A percentile compares a stretch with the other conserved stretches of the same genome.
Evolutionary conservation across 2,888 invertebrate species (phyloP).

Genomic region (Tyria jacobaeae): DNA sequence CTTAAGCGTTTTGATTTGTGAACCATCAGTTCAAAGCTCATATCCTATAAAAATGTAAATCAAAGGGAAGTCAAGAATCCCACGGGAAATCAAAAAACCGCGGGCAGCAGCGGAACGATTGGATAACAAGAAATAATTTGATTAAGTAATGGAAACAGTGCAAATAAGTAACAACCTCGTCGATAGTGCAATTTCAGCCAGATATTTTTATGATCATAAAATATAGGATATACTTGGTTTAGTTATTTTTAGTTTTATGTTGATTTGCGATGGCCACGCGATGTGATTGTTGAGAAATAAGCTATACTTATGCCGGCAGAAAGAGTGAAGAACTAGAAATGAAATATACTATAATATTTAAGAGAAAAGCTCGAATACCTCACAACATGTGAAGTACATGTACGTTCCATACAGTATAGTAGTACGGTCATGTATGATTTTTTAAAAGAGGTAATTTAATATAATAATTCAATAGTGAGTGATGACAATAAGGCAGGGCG

Average conservation of each 20-base stretch:
- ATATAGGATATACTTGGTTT: slow-evolving; percentile 16
- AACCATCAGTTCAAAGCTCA: slow-evolving; percentile 13
- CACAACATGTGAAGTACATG: neutral
- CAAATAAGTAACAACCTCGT: slow-evolving; percentile 41
- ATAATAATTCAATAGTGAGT: too few species aligned
- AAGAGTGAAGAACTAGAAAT: neutral
- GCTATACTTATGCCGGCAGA: neutral
- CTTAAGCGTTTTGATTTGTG: neutral
- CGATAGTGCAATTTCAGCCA: slow-evolving; percentile 36
- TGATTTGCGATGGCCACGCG: neutral
- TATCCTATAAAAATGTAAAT: slow-evolving; percentile 31
- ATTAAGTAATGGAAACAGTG: slow-evolving; percentile 49
- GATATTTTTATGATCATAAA: slow-evolving; percentile 28
- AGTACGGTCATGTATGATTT: too few species aligned
- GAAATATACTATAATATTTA: neutral
- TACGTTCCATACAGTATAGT: too few species aligned
- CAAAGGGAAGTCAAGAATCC: slow-evolving; percentile 41
- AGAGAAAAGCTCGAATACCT: neutral
- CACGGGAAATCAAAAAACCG: slow-evolving; percentile 51
- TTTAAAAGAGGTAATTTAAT: too few species aligned
- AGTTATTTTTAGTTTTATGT: slow-evolving; percentile 31
- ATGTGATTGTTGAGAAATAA: neutral
- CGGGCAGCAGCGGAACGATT: slow-evolving; percentile 42
- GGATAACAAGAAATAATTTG: slow-evolving; percentile 48
- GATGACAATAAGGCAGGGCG: too few species aligned